phyloP scores from a whole-genome alignment of 1,140 invertebrate species.

The Wiebesia pumilae region DNA sequence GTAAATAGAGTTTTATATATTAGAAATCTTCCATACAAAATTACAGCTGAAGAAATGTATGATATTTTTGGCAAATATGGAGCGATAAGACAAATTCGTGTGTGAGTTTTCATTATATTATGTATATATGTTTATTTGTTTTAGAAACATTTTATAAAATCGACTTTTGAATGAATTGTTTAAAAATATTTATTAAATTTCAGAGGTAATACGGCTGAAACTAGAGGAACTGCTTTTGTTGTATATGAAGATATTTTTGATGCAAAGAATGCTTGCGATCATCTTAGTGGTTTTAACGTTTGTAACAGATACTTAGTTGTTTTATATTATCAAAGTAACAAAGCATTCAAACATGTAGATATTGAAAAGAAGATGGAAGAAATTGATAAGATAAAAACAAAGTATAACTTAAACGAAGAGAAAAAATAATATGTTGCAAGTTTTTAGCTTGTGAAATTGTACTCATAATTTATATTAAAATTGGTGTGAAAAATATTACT shows the following conservation, averaged over 20 bases:
- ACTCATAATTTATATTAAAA: no score
- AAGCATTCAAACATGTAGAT: conserved; percentile 97
- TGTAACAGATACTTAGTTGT: conserved; percentile 99
- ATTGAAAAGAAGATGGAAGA: conserved; percentile 98
- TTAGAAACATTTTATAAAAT: no score
- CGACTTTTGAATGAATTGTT: no score
- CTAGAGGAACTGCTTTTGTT: conserved; percentile 98
- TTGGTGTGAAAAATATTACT: no score
- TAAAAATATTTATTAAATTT: conserved; percentile 60
- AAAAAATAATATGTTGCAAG: conserved; percentile 68
- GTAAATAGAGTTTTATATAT: conserved; percentile 98
- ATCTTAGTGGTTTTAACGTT: conserved; percentile 98
- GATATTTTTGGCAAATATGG: conserved; percentile 99
- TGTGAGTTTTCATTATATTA: conserved; percentile 82
- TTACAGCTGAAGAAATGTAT: conserved; percentile 99
- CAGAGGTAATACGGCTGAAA: conserved; percentile 98
- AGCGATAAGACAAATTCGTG: conserved; percentile 97
- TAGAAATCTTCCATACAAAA: conserved; percentile 98
- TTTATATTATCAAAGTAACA: conserved; percentile 95
- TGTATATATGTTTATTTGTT: conserved; percentile 23
- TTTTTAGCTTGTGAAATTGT: not conserved
- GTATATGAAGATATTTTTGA: conserved; percentile 99
- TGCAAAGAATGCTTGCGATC: conserved; percentile 99
- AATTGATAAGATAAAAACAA: conserved; percentile 96
- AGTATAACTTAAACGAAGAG: conserved; percentile 85